Base-by-base conservation (phyloP, 53 echinoderm and acorn worm genomes). In the Pentamera pediparva region DNA sequence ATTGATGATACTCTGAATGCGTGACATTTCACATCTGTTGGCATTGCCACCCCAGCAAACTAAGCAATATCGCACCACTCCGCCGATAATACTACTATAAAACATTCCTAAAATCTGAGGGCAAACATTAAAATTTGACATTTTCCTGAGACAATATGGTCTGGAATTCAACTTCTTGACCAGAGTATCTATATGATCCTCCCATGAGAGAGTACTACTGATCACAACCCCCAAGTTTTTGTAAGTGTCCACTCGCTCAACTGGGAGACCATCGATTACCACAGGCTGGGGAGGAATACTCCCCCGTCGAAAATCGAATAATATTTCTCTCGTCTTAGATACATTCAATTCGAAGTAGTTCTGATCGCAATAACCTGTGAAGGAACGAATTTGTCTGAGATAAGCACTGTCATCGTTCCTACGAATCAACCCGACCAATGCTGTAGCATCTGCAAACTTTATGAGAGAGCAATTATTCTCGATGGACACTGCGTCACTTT, bases 21-120 rank as follows among this genome's bases (percentile, higher is more conserved):
- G 61, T 7, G 11, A 11, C 12, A 3, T 24, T 3, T 35, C 61
- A 61, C 3, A 20, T 32, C 4, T 34, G 4, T 3, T 61, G 18
- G 18, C 61, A 18, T 35, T 61, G 10, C 36, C 61, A 61, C 59
- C 61, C 61, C 61, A 61, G n/a, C 61, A 33, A n/a, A 61, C 36
- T 4, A 61, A 18, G 32, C 61, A 61, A 61, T 61, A 61, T 6
- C 36, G 34, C 61, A 13, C 12, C 0, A 61, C 61, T 2, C 33
- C 61, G 35, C 61, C 27, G 18, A 61, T 10, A 32, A 34, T 17
- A 61, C 25, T 26, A 18, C 35, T 61, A 12, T 34, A 61, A 61
- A 61, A 61, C 10, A 22, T 28, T 35, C 32, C 61, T 34, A 34
- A 34, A 6, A 61, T 35, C 4, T 32, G 4, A 34, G 61, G 6